These are phyloP conservation scores for Equus quagga DNA, from an alignment of 2,113 vertebrate species.

Conservation along the genomic window DNA sequence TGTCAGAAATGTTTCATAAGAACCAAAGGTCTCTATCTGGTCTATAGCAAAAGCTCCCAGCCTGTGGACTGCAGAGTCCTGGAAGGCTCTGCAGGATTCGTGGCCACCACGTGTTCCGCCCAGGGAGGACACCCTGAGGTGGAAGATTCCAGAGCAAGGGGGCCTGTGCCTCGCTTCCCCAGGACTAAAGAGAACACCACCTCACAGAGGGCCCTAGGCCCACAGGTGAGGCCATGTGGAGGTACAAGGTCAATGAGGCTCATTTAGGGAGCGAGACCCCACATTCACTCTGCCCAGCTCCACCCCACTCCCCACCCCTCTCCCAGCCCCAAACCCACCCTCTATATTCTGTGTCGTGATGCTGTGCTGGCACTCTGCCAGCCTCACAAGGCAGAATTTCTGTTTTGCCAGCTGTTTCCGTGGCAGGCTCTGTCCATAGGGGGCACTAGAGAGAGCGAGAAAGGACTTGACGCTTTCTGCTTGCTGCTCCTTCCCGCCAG, in stretches of 20 bases:
- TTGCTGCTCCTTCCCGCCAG: background rate
- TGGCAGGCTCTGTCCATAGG: background rate
- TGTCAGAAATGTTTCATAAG: background rate
- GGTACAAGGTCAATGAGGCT: background rate
- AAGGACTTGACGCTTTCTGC: too few species aligned
- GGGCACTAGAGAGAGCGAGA: background rate
- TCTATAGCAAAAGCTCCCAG: background rate
- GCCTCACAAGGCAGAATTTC: too few species aligned
- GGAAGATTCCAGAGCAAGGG: background rate
- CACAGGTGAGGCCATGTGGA: background rate
- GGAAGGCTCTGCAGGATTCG: background rate
- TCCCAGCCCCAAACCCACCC: background rate
- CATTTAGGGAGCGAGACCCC: background rate
- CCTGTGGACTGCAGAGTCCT: background rate
- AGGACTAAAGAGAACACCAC: background rate
- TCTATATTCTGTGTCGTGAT: background rate
- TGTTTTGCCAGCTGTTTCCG: background rate
- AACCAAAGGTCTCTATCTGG: background rate
- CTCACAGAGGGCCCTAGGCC: background rate
- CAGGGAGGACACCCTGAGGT: background rate
- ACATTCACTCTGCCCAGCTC: too few species aligned
- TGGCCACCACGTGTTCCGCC: rapidly evolving
- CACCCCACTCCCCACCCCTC: background rate
- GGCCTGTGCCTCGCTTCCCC: rapidly evolving
- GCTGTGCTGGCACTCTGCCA: background rate